Conservation (phyloP, 2,888 invertebrate genomes). For the Neoitamus cyanurus region DNA sequence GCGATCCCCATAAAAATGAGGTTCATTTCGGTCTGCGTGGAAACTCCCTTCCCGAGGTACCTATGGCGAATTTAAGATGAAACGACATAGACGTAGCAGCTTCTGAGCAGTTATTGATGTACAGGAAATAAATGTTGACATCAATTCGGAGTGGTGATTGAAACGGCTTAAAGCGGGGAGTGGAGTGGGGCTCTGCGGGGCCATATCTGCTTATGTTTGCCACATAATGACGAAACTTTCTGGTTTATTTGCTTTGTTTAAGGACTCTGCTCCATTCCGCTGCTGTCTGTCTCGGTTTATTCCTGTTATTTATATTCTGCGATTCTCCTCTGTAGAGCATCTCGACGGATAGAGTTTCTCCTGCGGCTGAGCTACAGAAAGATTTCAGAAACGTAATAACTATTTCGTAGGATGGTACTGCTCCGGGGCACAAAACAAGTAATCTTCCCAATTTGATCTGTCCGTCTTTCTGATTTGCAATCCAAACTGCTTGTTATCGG, state of each 20-base stretch:
- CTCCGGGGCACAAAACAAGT: not conserved
- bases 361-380: not conserved
- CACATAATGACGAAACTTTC: not conserved
- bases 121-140: conserved; percentile 43
- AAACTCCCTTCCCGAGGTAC: not conserved
- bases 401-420: not conserved
- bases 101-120: conserved; percentile 39
- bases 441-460: not conserved
- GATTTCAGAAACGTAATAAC: not conserved
- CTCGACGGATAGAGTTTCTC: not conserved
- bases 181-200: not conserved
- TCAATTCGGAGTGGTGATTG: conserved; percentile 41
- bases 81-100: conserved; percentile 19
- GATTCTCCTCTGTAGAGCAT: not conserved
- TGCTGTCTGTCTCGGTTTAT: not conserved
- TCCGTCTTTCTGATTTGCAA: not conserved
- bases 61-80: conserved; percentile 6
- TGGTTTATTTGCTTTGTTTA: not conserved
- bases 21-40: conserved; percentile 24
- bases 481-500: not conserved
- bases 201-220: conserved; percentile 9
- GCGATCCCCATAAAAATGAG: conserved; percentile 40
- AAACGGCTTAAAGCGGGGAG: conserved; percentile 17
- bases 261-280: not conserved
- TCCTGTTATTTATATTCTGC: not conserved